Conservation (phyloP, 1,140 invertebrate genomes). For the Maconellicoccus hirsutus region DNA sequence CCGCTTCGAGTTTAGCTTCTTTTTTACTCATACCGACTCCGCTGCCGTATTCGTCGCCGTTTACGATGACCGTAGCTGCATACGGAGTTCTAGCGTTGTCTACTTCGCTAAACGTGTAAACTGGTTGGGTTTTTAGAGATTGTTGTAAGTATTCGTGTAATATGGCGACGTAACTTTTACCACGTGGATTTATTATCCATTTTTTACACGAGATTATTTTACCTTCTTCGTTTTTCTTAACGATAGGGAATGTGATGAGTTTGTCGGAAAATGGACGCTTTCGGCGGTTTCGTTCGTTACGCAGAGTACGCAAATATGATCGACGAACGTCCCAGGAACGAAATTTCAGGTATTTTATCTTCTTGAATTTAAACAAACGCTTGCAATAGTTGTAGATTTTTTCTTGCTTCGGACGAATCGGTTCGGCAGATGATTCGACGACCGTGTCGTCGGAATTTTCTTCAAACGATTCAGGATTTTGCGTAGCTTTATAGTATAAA, state of each 20-base stretch:
- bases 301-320: constrained; percentile 25
- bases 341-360: constrained; percentile 25
- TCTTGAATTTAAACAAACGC: constrained; percentile 75
- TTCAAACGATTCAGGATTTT: constrained; percentile 68
- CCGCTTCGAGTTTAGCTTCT: constrained; percentile 85
- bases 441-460: constrained; percentile 52
- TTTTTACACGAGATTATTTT: constrained; percentile 48
- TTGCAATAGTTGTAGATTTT: constrained; percentile 59
- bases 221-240: constrained; percentile 34
- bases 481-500: constrained; percentile 51
- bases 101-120: constrained; percentile 80
- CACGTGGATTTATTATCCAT: constrained; percentile 85
- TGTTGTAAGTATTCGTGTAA: constrained; percentile 93
- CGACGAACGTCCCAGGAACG: constrained; percentile 28
- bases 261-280: constrained; percentile 57
- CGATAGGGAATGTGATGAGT: constrained; percentile 68
- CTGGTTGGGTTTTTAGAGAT: constrained; percentile 81
- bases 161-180: constrained; percentile 92
- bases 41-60: constrained; percentile 81
- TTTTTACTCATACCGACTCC: constrained; percentile 91
- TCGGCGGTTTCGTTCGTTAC: constrained; percentile 24
- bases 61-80: constrained; percentile 82
- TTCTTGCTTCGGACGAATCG: constrained; percentile 30
- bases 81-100: constrained; percentile 90
- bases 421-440: neutral